Evolutionary conservation across 1,140 invertebrate species (phyloP), one percentile per base, ranked within the genome.

Genomic region (Hormaphis cornu): DNA sequence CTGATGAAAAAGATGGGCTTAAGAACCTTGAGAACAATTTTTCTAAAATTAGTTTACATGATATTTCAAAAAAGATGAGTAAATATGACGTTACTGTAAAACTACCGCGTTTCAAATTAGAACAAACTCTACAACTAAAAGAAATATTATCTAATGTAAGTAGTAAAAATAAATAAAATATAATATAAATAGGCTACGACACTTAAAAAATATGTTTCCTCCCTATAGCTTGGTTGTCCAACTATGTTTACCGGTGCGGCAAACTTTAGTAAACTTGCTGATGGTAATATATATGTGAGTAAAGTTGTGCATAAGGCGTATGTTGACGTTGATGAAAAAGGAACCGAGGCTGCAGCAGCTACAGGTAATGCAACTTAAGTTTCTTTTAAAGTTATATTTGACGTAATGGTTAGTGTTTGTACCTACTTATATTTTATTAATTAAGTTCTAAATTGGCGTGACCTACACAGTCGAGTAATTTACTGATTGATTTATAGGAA

Each of bases 281-380:
- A 46, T 22, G 14, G 9, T 10, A 9, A 30, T 48, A 69, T 86
- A 3, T 77, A 78, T 73, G 81, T 86, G 1, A 78, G 77, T 42
- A 76, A 80, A 48, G 80, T 84, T 16, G 72, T 84, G 4, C 87
- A 88, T 74, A 87, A 88, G 75, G 79, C 83, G 8, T 84, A 82
- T 72, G 81, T 89, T 66, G 82, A 86, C 72, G 83, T 88, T 7
- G 82, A 84, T 73, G 86, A 88, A 77, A 77, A 83, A 76, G 87
- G 86, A 28, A 84, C 81, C 5, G 85, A 86, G 78, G 86, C 86
- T 61, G 83, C 84, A 61, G 85, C 83, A 54, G 82, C 83, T 20
- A 84, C 86, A 74, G 81, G 81, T 81, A 75, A 70, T 24, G 33
- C 1, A 22, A 9, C n/a, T 16, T 58, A 37, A 8, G 20, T 58